These are phyloP conservation scores for Tetramorium alpestre DNA, from an alignment of 1,140 invertebrate species.

Conservation along the genomic window DNA sequence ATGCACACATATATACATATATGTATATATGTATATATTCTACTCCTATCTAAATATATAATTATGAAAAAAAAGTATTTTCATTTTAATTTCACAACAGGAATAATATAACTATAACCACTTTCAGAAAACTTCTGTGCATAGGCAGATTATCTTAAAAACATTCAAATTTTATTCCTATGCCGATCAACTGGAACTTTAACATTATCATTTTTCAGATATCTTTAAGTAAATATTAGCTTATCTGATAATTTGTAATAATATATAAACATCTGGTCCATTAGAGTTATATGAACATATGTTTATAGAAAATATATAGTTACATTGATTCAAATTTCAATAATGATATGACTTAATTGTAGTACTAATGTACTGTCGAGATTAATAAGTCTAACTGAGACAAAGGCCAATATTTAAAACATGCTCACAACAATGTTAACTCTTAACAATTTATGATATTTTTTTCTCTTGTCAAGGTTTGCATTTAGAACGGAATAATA, in stretches of 20 bases:
- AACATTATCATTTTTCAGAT: conserved; percentile 78
- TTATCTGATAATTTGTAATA: conserved; percentile 81
- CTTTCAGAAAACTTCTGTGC: conserved; percentile 69
- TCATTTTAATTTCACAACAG: conserved; percentile 36
- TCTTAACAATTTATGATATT: conserved; percentile 23
- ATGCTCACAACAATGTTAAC: neutral
- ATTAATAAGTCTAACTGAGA: conserved; percentile 73
- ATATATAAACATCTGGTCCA: conserved; percentile 86
- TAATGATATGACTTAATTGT: conserved; percentile 83
- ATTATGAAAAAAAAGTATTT: conserved; percentile 64
- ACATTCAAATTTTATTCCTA: conserved; percentile 50
- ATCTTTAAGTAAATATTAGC: conserved; percentile 81
- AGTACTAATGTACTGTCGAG: conserved; percentile 75
- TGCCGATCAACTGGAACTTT: conserved; percentile 75
- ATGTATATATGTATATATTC: neutral
- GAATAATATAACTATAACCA: conserved; percentile 58
- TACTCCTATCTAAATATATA: conserved; percentile 50
- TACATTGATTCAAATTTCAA: conserved; percentile 82
- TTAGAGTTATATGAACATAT: conserved; percentile 82
- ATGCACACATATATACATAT: neutral
- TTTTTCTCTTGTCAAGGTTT: neutral
- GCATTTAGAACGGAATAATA: neutral
- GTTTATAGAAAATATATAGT: conserved; percentile 85
- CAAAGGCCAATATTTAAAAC: conserved; percentile 54
- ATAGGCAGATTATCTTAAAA: conserved; percentile 69